Base-by-base conservation (phyloP, 2,888 invertebrate species). In the Hyalella azteca region DNA sequence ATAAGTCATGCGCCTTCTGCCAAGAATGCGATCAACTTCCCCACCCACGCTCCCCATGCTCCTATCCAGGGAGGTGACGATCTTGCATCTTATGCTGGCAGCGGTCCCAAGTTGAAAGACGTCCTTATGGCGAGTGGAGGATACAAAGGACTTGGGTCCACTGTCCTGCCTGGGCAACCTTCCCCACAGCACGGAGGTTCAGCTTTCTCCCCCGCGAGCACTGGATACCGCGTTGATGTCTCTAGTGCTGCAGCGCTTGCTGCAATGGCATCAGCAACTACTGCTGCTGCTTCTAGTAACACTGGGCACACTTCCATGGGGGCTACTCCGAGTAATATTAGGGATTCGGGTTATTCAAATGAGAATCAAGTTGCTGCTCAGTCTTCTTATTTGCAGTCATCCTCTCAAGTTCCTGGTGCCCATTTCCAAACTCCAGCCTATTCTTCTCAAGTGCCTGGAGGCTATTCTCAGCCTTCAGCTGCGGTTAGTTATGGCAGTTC, bases 41-140 rank as follows among this genome's bases (percentile, higher is more conserved):
- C 50, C 85, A 78, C 78, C 85, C 85, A 85, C 45, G 60, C 84
- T 85, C 29, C 83, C 86, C 3, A 86, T 86, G n/a, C 83, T 86
- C 9, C 81, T 86, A 73, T 86, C 86, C 15, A 80, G 85, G 26
- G 87, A 86, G 40, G 32, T 54, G 26, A 75, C 19, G 73, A 60
- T 32, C 5, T 41, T 40, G 32, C 66, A 89, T 36, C 41, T 54
- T 54, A 54, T 13, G 3, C 66, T 49, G 77, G 66, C 41, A 60
- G 81, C 78, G 82, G 91, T 0, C 92, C 94, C 26, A 96, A 95
- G 87, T 89, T 97, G 48, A 95, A 95, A 87, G 97, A 97, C 88
- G 60, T 97, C 94, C 87, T 89, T 97, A 78, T 94, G 95, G 0
- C 92, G 93, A 91, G 92, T 93, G 85, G 87, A 73, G 59, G 81